A percentile compares a stretch with the other conserved stretches of the same genome.
Evolutionary conservation across 2,797 vertebrate species (phyloP).

Genomic region (Adelosebastes latens): DNA sequence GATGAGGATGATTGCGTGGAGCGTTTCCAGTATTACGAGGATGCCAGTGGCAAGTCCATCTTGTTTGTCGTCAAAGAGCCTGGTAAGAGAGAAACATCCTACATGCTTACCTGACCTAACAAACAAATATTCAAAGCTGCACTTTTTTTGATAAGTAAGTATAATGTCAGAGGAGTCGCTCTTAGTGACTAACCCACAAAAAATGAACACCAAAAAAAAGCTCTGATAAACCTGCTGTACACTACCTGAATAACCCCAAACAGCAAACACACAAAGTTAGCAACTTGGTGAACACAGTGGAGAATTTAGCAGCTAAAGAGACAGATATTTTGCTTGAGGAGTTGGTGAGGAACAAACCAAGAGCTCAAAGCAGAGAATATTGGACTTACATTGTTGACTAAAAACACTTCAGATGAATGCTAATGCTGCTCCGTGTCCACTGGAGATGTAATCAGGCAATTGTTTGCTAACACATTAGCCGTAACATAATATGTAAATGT

Average conservation of each 20-base stretch:
- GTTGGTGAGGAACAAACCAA: background rate
- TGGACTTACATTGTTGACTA: background rate
- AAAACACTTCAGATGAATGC: background rate
- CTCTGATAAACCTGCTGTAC: no score
- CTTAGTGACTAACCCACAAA: no score
- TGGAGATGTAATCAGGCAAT: background rate
- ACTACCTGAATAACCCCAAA: background rate
- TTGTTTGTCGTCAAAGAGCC: constrained; percentile 88
- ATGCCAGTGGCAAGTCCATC: constrained; percentile 86
- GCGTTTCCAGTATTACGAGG: constrained; percentile 95
- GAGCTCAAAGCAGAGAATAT: background rate
- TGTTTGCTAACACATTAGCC: background rate
- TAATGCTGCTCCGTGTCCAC: background rate
- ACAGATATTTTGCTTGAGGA: background rate
- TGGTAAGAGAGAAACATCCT: constrained; percentile 77
- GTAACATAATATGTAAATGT: background rate
- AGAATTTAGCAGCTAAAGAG: background rate
- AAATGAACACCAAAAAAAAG: background rate
- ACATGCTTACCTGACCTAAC: background rate
- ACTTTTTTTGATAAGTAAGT: background rate
- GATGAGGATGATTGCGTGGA: constrained; percentile 94
- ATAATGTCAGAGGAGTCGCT: no score
- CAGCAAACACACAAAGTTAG: background rate
- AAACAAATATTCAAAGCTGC: background rate
- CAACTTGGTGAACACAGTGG: background rate